Base-by-base conservation (phyloP, 2,797 vertebrate species). In the Gallirallus australis region DNA sequence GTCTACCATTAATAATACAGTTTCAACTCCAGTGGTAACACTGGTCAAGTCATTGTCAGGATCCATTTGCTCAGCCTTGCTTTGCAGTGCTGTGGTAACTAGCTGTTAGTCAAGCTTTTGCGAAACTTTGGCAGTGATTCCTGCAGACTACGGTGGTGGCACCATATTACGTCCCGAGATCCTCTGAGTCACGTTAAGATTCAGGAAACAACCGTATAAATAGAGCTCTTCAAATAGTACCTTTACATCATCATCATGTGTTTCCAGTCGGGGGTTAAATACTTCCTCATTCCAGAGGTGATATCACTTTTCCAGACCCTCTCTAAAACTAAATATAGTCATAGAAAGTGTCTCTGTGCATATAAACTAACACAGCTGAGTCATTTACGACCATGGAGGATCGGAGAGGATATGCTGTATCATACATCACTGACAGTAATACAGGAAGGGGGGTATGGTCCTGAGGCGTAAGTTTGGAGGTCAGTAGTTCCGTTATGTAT, bases 171-270 rank as follows among this genome's bases (percentile, higher is more conserved):
- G 12, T 89, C 90, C 64, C 0, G 0, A 94, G 83, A 73, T 94
- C 93, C 70, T 96, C 77, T 59, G 80, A 80, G 83, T 95, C 86
- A 89, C 1, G 19, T 57, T 90, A 89, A 89, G 53, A 77, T 91
- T 93, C 81, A 90, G 94, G 91, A 96, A 96, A 82, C 50, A 47
- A 13, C 86, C 53, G 17, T 85, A 95, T 95, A 96, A 96, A 95
- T 94, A 96, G 95, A 89, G 31, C 11, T 86, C 95, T 90, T 60
- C 71, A 92, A 95, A 96, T 96, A 96, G 94, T 19, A 64, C 80
- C 85, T 96, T 96, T 90, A 92, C 93, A 94, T 97, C 96, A 97
- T 73, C 56, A 68, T 95, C 96, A 96, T 95, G 91, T 95, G 96
- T 87, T 95, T 96, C 42, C 64, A 96, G 88, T 68, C 0, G 5